Evolutionary conservation across 2,888 invertebrate species (phyloP).

Genomic region (Anaspis maculata): DNA sequence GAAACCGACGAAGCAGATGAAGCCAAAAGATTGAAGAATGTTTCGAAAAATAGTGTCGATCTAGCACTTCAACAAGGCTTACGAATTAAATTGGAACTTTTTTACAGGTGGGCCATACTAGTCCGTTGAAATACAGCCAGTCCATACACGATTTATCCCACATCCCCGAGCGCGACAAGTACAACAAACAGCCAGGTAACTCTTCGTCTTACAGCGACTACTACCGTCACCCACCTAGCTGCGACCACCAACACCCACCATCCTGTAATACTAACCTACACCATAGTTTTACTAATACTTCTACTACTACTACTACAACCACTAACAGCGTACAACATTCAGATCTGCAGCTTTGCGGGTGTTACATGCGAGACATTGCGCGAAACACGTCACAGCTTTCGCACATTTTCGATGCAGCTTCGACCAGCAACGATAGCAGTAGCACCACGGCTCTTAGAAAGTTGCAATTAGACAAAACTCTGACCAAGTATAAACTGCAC

Average conservation of each 20-base stretch:
- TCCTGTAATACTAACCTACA: too few species aligned
- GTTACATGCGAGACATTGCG: slow-evolving; percentile 37
- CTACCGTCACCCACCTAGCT: slow-evolving; percentile 21
- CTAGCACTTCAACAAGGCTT: too few species aligned
- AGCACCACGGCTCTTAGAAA: slow-evolving; percentile 34
- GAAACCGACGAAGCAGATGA: too few species aligned
- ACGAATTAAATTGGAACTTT: too few species aligned
- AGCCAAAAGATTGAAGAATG: too few species aligned
- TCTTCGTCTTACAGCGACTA: slow-evolving; percentile 4
- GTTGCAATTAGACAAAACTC: slow-evolving; percentile 35
- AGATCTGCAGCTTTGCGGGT: slow-evolving; percentile 40
- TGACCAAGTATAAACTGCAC: slow-evolving; percentile 41
- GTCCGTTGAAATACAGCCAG: slow-evolving; percentile 75
- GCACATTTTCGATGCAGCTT: slow-evolving; percentile 22
- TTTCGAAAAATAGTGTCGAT: too few species aligned
- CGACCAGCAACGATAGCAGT: slow-evolving; percentile 9
- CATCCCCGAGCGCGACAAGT: slow-evolving; percentile 48
- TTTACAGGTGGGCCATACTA: slow-evolving; percentile 64
- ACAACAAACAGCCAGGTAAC: slow-evolving; percentile 26
- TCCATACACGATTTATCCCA: slow-evolving; percentile 80
- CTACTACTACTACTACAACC: slow-evolving; percentile 32
- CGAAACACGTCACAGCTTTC: slow-evolving; percentile 32
- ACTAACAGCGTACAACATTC: too few species aligned
- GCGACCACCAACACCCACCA: slow-evolving; percentile 23
- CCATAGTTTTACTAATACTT: slow-evolving; percentile 27